Evolutionary conservation across 1,140 invertebrate genomes (phyloP), one percentile per base, ranked within the genome.

Genomic region (Drosophila aff.): DNA sequence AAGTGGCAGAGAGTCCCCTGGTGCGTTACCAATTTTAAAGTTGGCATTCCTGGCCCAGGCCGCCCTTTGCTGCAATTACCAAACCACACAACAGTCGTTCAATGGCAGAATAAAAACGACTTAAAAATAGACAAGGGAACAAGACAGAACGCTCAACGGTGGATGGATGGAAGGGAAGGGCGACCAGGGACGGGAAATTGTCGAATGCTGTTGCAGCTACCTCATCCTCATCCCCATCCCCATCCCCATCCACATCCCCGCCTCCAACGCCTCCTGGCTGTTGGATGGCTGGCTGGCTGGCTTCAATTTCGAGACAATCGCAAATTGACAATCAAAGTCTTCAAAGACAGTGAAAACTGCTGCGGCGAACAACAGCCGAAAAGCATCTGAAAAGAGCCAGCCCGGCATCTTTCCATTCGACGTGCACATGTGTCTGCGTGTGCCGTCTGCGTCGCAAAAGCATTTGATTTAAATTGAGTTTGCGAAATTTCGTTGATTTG

Each of bases 401-500:
- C 85, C 75, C 68, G 71, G 84, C 84, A 89, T 90, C 85, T 81
- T 89, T 89, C 68, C 66, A 23, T 40, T n/a, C 46, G 68, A 79
- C 64, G 58, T 53, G 40, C 49, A 57, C 73, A 62, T 67, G 73
- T 75, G 44, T 62, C 59, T 55, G 38, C 38, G 38, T 55, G 38
- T n/a, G 72, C 59, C 67, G 78, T 73, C 72, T 89, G 77, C 66
- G 78, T 90, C 78, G 85, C 85, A 90, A 91, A 76, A 90, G 81
- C 85, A 89, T 89, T 89, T 89, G 85, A 89, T 89, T 89, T 89
- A 89, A 89, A 89, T 89, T 89, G 86, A 89, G 85, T 89, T 89
- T 89, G 85, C 44, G 86, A 85, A 90, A 82, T 90, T 89, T 91
- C 85, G 79, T 89, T 89, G 85, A 89, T 90, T 89, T 89, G 85